Percentiles rank a stretch among this genome's conserved stretches.
Evolutionary conservation across 2,888 invertebrate genomes (phyloP).

Genomic region (Chalcis sispes): DNA sequence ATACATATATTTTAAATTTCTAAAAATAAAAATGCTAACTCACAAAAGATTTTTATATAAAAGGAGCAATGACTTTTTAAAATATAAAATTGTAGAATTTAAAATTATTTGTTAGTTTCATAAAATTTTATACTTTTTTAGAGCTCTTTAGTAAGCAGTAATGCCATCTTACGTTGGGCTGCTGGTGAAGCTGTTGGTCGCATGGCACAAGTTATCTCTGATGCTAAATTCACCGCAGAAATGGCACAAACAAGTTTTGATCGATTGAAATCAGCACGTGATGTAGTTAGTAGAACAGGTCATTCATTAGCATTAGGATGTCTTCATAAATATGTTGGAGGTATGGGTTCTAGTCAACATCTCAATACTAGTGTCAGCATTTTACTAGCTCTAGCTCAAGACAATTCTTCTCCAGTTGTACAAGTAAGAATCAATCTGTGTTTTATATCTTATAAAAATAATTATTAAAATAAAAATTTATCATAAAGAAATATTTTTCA

Average conservation of each 20-base stretch:
- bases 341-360: constrained; percentile 96
- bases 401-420: constrained; percentile 94
- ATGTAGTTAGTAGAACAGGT: constrained; percentile 90
- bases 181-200: constrained; percentile 97
- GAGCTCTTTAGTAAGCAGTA: constrained; percentile 85
- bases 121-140: constrained; percentile 69
- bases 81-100: neutral
- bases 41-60: neutral
- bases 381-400: constrained; percentile 94
- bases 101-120: neutral
- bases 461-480: neutral
- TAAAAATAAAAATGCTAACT: neutral
- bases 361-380: constrained; percentile 96
- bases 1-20: neutral
- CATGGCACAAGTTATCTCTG: constrained; percentile 92
- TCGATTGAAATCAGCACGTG: constrained; percentile 89
- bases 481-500: neutral
- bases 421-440: constrained; percentile 80
- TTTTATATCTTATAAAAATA: neutral
- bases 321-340: constrained; percentile 95
- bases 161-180: constrained; percentile 91
- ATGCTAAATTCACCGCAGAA: constrained; percentile 91
- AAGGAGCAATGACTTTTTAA: neutral
- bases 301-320: constrained; percentile 97
- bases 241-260: constrained; percentile 94